Conservation (phyloP, 2,888 invertebrate species). For the Unio pictorum region DNA sequence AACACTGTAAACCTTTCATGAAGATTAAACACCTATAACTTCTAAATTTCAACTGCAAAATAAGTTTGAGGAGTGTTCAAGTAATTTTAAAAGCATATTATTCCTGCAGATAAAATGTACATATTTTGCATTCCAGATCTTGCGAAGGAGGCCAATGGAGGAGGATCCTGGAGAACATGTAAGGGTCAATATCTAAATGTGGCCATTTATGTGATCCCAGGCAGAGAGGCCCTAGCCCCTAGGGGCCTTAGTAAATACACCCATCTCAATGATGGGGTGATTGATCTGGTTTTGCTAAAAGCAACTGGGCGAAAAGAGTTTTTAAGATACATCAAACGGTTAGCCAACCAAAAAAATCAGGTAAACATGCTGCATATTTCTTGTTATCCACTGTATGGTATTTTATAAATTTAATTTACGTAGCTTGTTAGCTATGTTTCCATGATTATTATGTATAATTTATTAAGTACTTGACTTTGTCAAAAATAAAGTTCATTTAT, state of each 20-base stretch:
- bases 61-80: too few relatives aligned
- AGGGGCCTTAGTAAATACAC: conserved; percentile 64
- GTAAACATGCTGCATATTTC: conserved; percentile 32
- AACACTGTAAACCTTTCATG: too few relatives aligned
- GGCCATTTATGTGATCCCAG: conserved; percentile 56
- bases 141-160: conserved; percentile 33
- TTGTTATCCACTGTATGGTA: not conserved
- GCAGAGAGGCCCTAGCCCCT: conserved; percentile 59
- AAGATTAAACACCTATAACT: too few relatives aligned
- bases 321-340: conserved; percentile 60
- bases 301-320: conserved; percentile 62
- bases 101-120: not conserved
- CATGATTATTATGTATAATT: too few relatives aligned
- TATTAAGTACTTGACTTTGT: too few relatives aligned
- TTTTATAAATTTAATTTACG: too few relatives aligned
- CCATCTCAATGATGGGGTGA: conserved; percentile 65
- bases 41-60: too few relatives aligned
- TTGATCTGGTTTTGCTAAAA: conserved; percentile 66
- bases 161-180: conserved; percentile 54
- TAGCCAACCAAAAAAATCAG: conserved; percentile 67
- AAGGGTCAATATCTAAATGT: conserved; percentile 64
- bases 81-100: too few relatives aligned
- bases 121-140: conserved; percentile 40
- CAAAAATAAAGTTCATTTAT: too few relatives aligned
- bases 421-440: too few relatives aligned